A percentile compares a stretch with the other conserved stretches of the same genome.
Conservation (phyloP, 2,113 vertebrate species). For the Polyodon spathula region DNA sequence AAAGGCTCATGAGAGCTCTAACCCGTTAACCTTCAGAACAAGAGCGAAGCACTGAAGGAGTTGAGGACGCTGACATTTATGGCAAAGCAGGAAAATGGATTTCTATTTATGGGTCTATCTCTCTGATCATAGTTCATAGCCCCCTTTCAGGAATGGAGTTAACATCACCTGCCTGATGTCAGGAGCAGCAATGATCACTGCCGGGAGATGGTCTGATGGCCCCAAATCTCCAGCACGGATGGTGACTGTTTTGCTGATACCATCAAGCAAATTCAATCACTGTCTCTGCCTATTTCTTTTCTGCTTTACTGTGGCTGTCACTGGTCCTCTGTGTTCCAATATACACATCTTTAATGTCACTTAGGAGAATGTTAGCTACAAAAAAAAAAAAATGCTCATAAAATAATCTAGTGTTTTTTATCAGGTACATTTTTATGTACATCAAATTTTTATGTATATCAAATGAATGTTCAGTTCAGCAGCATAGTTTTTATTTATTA, state of each 20-base stretch:
- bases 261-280: slow-evolving; percentile 66
- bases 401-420: background rate
- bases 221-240: slow-evolving; percentile 56
- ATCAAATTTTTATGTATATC: background rate
- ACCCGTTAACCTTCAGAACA: slow-evolving; percentile 64
- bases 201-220: slow-evolving; percentile 62
- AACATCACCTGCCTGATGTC: slow-evolving; percentile 60
- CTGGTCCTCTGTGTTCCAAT: slow-evolving; percentile 7
- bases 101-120: slow-evolving; percentile 65
- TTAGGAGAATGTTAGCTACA: background rate
- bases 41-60: slow-evolving; percentile 49
- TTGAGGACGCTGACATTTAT: slow-evolving; percentile 56
- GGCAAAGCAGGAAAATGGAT: slow-evolving; percentile 65
- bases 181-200: slow-evolving; percentile 51
- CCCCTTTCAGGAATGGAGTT: slow-evolving; percentile 58
- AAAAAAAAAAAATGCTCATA: background rate
- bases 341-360: slow-evolving; percentile 5
- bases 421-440: background rate
- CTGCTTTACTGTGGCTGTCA: slow-evolving; percentile 37
- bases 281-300: slow-evolving; percentile 54
- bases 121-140: slow-evolving; percentile 66
- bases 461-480: no score
- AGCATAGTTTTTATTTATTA: no score
- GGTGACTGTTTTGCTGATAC: slow-evolving; percentile 59
- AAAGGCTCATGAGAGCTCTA: slow-evolving; percentile 52